Conservation (phyloP, 2,888 invertebrate genomes). For the Baronia brevicornis region DNA sequence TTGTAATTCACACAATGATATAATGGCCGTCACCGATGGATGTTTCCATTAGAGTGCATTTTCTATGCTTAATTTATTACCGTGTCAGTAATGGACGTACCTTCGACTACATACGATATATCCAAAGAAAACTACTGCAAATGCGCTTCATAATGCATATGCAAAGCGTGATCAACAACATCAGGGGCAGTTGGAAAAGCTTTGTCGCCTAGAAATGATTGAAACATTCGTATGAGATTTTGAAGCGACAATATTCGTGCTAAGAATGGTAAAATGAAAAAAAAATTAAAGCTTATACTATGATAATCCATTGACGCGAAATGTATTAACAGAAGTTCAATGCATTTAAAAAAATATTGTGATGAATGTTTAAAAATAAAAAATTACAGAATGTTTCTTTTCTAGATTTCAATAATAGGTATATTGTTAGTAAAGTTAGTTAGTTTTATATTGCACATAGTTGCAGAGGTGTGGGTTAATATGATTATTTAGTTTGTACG, state of each 20-base stretch:
- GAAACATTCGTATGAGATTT: slow-evolving; percentile 63
- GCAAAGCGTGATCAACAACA: slow-evolving; percentile 78
- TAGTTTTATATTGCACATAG: slow-evolving; percentile 46
- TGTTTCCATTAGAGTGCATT: slow-evolving; percentile 46
- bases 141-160: slow-evolving; percentile 77
- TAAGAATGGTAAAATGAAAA: too few relatives aligned
- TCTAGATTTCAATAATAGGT: slow-evolving; percentile 21
- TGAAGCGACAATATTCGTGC: slow-evolving; percentile 17
- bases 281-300: too few relatives aligned
- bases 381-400: slow-evolving; percentile 22
- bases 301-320: too few relatives aligned
- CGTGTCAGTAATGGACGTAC: slow-evolving; percentile 73
- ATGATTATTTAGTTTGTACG: slow-evolving; percentile 29
- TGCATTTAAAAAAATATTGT: slow-evolving; percentile 2
- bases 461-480: slow-evolving; percentile 52
- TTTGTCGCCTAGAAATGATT: slow-evolving; percentile 75
- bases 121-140: slow-evolving; percentile 77
- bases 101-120: slow-evolving; percentile 76
- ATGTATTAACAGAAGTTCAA: too few relatives aligned
- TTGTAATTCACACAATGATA: slow-evolving; percentile 16
- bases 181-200: slow-evolving; percentile 75
- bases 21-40: slow-evolving; percentile 51
- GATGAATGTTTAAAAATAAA: neutral
- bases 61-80: slow-evolving; percentile 51
- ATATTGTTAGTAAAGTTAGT: slow-evolving; percentile 49